These are phyloP conservation scores for Prochilodus magdalenae DNA, from an alignment of 2,113 vertebrate genomes.

Conservation along the genomic window DNA sequence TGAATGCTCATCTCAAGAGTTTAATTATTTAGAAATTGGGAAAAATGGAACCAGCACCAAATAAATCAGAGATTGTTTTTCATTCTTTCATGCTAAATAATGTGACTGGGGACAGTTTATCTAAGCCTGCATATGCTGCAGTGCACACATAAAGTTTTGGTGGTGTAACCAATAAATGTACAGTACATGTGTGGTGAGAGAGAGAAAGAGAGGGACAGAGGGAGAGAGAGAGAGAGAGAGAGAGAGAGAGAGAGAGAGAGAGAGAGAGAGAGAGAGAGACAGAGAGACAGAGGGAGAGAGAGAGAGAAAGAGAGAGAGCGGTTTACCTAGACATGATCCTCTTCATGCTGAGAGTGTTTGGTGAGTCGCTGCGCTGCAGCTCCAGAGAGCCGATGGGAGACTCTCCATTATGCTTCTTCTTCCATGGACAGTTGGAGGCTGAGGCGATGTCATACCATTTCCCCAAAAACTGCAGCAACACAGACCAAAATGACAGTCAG, in stretches of 20 bases:
- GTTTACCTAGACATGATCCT: slow-evolving; percentile 59
- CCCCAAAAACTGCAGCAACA: slow-evolving; percentile 76
- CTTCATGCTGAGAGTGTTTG: slow-evolving; percentile 59
- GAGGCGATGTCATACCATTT: slow-evolving; percentile 88
- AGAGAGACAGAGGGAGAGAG: neutral
- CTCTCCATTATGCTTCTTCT: slow-evolving; percentile 69
- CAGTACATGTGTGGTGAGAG: too few species aligned
- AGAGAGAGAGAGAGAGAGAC: neutral
- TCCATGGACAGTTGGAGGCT: slow-evolving; percentile 76
- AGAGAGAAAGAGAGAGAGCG: neutral
- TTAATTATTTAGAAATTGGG: too few species aligned
- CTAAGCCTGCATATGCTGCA: too few species aligned
- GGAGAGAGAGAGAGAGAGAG: too few species aligned
- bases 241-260: too few species aligned
- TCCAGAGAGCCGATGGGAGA: slow-evolving; percentile 77
- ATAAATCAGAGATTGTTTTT: too few species aligned
- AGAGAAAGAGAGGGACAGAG: too few species aligned
- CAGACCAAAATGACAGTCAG: neutral
- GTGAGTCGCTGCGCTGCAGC: slow-evolving; percentile 61
- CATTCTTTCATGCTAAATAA: too few species aligned
- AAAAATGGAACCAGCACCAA: too few species aligned
- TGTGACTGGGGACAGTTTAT: too few species aligned
- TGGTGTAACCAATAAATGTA: neutral
- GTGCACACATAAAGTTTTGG: too few species aligned
- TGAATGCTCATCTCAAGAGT: too few species aligned